Conservation (phyloP, 2,113 vertebrate genomes). For the Gobio gobio region DNA sequence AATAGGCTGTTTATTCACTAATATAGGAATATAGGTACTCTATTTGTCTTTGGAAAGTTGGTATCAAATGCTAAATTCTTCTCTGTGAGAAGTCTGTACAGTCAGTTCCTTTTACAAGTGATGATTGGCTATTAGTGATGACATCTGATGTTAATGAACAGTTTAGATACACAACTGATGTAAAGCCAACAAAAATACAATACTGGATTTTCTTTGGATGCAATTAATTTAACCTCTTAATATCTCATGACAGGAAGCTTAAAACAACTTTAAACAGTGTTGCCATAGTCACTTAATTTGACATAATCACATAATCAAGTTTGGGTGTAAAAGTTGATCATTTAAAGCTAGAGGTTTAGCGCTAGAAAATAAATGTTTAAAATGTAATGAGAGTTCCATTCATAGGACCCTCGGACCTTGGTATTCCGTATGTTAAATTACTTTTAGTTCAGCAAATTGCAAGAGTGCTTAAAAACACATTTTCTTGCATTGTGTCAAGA, state of each 20-base stretch:
- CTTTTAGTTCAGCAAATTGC: neutral
- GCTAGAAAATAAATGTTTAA: neutral
- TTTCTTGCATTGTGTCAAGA: too few species aligned
- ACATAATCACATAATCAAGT: neutral
- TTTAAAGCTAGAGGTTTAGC: neutral
- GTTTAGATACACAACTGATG: too few species aligned
- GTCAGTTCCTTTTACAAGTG: too few species aligned
- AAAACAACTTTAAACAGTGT: neutral
- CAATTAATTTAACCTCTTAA: too few species aligned
- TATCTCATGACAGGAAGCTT: too few species aligned
- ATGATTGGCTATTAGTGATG: too few species aligned
- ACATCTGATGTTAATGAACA: too few species aligned
- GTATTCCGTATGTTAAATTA: neutral
- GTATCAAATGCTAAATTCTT: neutral
- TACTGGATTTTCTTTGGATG: too few species aligned
- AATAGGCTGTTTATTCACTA: slow-evolving; percentile 3
- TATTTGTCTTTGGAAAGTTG: neutral
- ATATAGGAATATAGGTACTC: neutral
- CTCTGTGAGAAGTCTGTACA: neutral
- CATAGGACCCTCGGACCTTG: neutral
- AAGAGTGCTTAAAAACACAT: neutral
- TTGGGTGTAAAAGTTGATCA: neutral
- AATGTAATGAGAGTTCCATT: neutral
- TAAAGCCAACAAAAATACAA: too few species aligned
- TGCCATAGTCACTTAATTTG: neutral